Evolutionary conservation across 2,113 vertebrate species (phyloP).

Genomic region (Porphyrio hochstetteri): DNA sequence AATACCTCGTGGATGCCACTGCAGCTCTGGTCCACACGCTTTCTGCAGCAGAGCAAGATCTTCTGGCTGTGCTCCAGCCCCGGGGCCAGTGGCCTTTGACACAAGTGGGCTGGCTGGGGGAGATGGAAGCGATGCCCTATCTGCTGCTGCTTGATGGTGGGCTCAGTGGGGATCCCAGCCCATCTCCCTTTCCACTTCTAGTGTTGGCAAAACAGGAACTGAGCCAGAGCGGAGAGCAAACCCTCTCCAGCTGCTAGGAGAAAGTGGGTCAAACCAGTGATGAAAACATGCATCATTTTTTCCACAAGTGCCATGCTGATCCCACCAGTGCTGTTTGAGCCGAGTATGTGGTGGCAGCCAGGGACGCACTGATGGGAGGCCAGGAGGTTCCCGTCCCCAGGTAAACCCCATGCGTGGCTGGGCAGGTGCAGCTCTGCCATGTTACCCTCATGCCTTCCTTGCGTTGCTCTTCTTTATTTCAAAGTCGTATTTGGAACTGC

Average conservation of each 20-base stretch:
- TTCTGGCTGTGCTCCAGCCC: not conserved
- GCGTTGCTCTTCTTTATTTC: not conserved
- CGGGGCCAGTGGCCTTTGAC: not conserved
- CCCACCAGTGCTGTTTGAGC: not conserved
- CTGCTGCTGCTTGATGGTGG: not conserved
- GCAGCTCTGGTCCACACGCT: not conserved
- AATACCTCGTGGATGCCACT: not conserved
- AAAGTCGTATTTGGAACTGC: not conserved
- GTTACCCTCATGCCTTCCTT: not conserved
- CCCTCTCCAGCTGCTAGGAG: not conserved
- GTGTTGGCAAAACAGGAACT: not conserved
- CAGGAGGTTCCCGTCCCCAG: not conserved
- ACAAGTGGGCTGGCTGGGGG: not conserved
- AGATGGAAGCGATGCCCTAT: not conserved
- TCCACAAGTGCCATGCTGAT: not conserved
- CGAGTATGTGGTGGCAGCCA: not conserved
- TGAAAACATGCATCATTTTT: not conserved
- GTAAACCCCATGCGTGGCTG: rapidly evolving
- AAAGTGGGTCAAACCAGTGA: not conserved
- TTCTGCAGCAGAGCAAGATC: rapidly evolving
- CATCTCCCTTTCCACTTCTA: not conserved
- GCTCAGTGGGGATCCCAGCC: not conserved
- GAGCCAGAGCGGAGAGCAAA: not conserved
- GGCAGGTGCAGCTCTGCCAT: not conserved
- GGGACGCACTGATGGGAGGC: not conserved